Evolutionary conservation across 2,888 invertebrate genomes (phyloP), one percentile per base, ranked within the genome.

Genomic region (Ganaspis brasiliensis): DNA sequence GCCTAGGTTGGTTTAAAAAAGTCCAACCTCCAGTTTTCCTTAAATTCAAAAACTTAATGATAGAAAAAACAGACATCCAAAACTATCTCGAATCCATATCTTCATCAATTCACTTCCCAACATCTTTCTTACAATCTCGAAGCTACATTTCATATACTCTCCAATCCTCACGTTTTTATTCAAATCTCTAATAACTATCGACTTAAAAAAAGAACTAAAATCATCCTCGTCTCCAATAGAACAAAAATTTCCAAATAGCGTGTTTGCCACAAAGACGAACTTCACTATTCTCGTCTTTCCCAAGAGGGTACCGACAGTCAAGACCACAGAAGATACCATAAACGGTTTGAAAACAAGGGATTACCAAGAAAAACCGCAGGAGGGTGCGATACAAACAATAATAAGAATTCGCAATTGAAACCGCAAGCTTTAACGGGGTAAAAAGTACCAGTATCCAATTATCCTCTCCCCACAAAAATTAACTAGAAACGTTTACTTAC

Each of bases 401-500:
- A 1, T 57, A 5, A 57, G 24, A 5, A 40, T 40, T 3, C 40
- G 2, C 52, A 52, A 52, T 16, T 2, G 19, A 21, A 24, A 21
- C 56, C 24, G 10, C 8, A 56, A 56, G 12, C 24, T 8, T 19
- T 16, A 24, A 21, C 10, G 8, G 12, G 5, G 24, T 12, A 21
- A 26, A 8, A 21, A n/a, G 0, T 24, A 10, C 14, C 1, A 35
- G 2, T 1, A 24, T 31, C 19, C 8, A 14, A n/a, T 24, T 40
- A 21, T 14, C 26, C 26, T 10, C 21, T 1, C 14, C 14, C 4
- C n/a, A 14, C n/a, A n/a, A 10, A 56, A 56, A 1, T 2, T 19
- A 40, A n/a, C 1, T 8, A 14, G 52, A 14, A 67, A 40, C 24
- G n/a, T 61, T 14, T 67, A 67, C 67, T 67, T 67, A 67, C 67